phyloP scores from a whole-genome alignment of 1,140 invertebrate genomes.

The Polyergus mexicanus region DNA sequence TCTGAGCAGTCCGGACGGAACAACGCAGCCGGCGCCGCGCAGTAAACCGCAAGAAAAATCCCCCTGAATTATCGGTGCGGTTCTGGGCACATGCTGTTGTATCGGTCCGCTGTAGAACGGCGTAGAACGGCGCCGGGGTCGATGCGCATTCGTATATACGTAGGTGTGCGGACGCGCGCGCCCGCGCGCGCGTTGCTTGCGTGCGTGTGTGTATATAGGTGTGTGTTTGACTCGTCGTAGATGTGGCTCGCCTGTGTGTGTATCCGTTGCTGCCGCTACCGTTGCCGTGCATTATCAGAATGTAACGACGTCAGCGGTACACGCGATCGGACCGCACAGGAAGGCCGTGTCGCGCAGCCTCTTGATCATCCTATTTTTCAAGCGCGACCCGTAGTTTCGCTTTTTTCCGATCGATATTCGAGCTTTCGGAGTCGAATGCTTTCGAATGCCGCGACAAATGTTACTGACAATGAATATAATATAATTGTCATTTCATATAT shows the following conservation, averaged over 20 bases:
- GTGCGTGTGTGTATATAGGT: neutral
- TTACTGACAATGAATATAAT: too few relatives aligned
- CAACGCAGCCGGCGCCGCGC: slow-evolving; percentile 77
- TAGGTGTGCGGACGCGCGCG: neutral
- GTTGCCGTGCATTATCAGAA: slow-evolving; percentile 82
- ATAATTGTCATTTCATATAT: too few relatives aligned
- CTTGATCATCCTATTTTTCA: slow-evolving; percentile 83
- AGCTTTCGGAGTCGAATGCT: too few relatives aligned
- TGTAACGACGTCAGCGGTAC: slow-evolving; percentile 80
- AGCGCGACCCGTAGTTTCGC: neutral
- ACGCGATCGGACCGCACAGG: slow-evolving; percentile 80
- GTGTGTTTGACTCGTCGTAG: slow-evolving; percentile 62
- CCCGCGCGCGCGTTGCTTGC: slow-evolving; percentile 27
- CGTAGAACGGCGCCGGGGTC: slow-evolving; percentile 34
- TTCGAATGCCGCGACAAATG: too few relatives aligned
- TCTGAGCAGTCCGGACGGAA: slow-evolving; percentile 28
- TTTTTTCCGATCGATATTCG: slow-evolving; percentile 63
- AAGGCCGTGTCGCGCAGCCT: slow-evolving; percentile 76
- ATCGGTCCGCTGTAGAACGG: slow-evolving; percentile 63
- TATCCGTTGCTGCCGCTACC: slow-evolving; percentile 64
- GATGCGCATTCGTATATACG: slow-evolving; percentile 22
- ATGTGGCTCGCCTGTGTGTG: slow-evolving; percentile 50
- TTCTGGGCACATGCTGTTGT: slow-evolving; percentile 79
- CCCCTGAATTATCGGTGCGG: slow-evolving; percentile 84
- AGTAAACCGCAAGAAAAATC: slow-evolving; percentile 84